Evolutionary conservation across 2,888 invertebrate genomes (phyloP).

Genomic region (Nomada hirtipes): DNA sequence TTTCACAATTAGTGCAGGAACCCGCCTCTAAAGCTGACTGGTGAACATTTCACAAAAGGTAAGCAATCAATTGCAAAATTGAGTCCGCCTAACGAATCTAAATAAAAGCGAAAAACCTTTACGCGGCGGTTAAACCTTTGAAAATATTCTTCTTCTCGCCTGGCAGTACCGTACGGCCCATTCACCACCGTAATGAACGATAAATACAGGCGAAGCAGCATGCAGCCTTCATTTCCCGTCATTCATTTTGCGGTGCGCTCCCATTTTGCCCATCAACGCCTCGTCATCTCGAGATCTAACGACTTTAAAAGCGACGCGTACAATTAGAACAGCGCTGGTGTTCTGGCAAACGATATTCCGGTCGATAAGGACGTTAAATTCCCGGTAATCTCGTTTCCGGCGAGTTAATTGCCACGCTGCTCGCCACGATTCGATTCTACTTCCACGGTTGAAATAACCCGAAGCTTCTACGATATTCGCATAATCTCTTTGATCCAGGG

Average conservation of each 20-base stretch:
- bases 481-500: neutral
- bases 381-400: constrained; percentile 47
- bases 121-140: neutral
- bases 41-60: neutral
- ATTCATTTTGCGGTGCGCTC: constrained; percentile 39
- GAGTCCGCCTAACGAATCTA: neutral
- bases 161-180: neutral
- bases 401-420: constrained; percentile 43
- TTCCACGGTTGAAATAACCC: constrained; percentile 26
- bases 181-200: neutral
- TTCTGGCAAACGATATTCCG: constrained; percentile 51
- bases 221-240: constrained; percentile 33
- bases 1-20: neutral
- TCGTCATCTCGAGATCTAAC: constrained; percentile 43
- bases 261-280: constrained; percentile 44
- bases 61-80: neutral
- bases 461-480: constrained; percentile 21
- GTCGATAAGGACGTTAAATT: constrained; percentile 47
- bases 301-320: constrained; percentile 41
- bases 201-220: neutral
- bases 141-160: neutral
- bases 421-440: constrained; percentile 31
- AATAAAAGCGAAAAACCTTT: neutral
- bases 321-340: constrained; percentile 36
- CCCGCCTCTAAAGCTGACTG: neutral